Conservation (phyloP, 30 jellyfish, hydroid and myxozoan species). For the Phacellophora camtschatica region DNA sequence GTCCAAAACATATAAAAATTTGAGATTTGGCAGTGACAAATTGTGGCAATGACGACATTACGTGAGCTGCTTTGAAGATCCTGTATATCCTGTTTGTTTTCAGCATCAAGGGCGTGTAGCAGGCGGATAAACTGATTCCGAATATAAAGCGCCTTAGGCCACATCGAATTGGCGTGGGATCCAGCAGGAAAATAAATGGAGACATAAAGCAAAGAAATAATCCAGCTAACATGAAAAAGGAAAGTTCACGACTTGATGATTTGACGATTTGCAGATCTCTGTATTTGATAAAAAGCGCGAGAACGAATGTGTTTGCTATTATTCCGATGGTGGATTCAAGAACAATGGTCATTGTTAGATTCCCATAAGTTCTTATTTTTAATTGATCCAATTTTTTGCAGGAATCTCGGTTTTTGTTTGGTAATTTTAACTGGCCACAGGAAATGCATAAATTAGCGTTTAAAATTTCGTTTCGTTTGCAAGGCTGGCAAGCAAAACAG, state of each 20-base stretch:
- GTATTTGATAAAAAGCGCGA: slow-evolving; percentile 23
- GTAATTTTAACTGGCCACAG: slow-evolving; percentile 12
- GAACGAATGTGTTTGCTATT: slow-evolving; percentile 3
- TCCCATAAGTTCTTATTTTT: background rate
- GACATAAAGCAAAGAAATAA: slow-evolving; percentile 51
- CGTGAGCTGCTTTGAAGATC: slow-evolving; percentile 71
- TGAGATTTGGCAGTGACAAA: slow-evolving; percentile 77
- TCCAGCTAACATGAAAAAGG: slow-evolving; percentile 47
- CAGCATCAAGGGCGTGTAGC: slow-evolving; percentile 86
- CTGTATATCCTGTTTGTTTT: slow-evolving; percentile 80
- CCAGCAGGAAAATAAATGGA: slow-evolving; percentile 40
- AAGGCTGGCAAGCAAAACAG: slow-evolving; percentile 46
- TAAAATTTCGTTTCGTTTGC: slow-evolving; percentile 5
- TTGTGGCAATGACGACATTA: slow-evolving; percentile 25
- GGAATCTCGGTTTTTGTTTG: background rate
- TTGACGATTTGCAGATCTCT: slow-evolving; percentile 42
- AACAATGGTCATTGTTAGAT: background rate
- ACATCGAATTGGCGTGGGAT: slow-evolving; percentile 52
- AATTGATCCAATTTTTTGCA: slow-evolving; percentile 12
- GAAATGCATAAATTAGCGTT: slow-evolving; percentile 19
- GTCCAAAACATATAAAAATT: slow-evolving; percentile 59
- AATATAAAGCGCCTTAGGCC: slow-evolving; percentile 53
- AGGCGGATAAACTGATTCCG: slow-evolving; percentile 73
- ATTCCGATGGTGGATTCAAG: slow-evolving; percentile 24
- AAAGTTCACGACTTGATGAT: slow-evolving; percentile 64